Conservation (phyloP, 2,113 vertebrate genomes). For the Mus pahari region DNA sequence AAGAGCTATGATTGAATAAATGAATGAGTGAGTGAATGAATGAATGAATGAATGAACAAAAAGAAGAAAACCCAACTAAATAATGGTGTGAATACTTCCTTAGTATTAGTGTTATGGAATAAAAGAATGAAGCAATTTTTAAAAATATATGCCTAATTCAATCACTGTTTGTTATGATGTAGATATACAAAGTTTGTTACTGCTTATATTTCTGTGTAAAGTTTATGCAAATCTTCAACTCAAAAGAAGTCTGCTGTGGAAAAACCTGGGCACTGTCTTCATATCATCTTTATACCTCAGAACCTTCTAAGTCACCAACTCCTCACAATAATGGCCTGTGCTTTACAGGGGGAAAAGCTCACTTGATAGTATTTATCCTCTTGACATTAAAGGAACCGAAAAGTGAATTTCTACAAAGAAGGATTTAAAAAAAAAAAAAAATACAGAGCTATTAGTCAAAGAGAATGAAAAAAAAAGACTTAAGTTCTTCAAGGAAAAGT, state of each 20-base stretch:
- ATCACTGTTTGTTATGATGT: background rate
- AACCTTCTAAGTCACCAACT: background rate
- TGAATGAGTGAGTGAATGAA: background rate
- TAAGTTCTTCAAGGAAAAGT: constrained; percentile 74
- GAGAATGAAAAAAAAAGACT: constrained; percentile 29
- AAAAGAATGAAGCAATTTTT: background rate
- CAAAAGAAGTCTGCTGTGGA: background rate
- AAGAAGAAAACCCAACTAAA: constrained; percentile 40
- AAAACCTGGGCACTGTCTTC: background rate
- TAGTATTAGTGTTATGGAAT: background rate
- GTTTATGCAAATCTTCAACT: background rate
- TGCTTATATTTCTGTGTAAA: constrained; percentile 7
- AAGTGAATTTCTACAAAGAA: constrained; percentile 66
- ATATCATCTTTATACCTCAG: background rate
- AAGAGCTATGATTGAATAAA: background rate
- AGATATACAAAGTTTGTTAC: background rate
- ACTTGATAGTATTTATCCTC: constrained; percentile 47
- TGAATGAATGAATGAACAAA: background rate
- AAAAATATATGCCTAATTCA: background rate
- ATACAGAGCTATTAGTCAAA: constrained; percentile 74
- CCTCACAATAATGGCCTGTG: background rate
- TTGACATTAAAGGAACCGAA: constrained; percentile 61
- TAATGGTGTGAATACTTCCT: background rate
- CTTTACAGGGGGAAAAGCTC: background rate
- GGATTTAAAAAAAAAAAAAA: background rate